A percentile compares a stretch with the other conserved stretches of the same genome.
Conservation (phyloP, 2,797 vertebrate genomes). For the Rhinophrynus dorsalis region DNA sequence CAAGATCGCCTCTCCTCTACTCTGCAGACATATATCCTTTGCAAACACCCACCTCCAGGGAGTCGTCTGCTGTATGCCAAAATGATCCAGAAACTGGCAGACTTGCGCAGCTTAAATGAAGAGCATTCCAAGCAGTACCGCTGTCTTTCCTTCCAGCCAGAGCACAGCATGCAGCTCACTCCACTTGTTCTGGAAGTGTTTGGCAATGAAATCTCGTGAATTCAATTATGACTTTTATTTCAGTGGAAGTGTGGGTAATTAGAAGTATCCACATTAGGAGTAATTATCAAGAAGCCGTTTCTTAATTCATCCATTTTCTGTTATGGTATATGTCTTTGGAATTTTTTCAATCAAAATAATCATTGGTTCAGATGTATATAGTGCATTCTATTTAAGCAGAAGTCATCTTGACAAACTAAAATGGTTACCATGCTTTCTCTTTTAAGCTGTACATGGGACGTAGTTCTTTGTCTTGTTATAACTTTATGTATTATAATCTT, state of each 20-base stretch:
- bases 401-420: not conserved
- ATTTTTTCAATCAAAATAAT: slow-evolving; percentile 7
- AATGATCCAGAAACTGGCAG: slow-evolving; percentile 97
- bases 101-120: slow-evolving; percentile 93
- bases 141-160: slow-evolving; percentile 82
- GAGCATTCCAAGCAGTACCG: slow-evolving; percentile 96
- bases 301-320: slow-evolving; percentile 5
- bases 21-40: slow-evolving; percentile 81
- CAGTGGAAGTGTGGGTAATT: not conserved
- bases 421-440: slow-evolving; percentile 1
- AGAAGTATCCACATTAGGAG: not conserved
- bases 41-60: slow-evolving; percentile 78
- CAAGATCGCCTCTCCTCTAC: slow-evolving; percentile 87
- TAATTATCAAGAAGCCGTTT: not conserved
- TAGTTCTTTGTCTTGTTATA: slow-evolving; percentile 31
- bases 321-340: not conserved
- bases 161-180: slow-evolving; percentile 92
- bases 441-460: slow-evolving; percentile 1
- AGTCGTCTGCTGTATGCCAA: slow-evolving; percentile 89
- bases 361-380: slow-evolving; percentile 23
- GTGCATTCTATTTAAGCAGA: slow-evolving; percentile 12
- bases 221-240: slow-evolving; percentile 2
- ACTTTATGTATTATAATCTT: slow-evolving; percentile 41
- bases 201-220: slow-evolving; percentile 82
- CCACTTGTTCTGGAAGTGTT: slow-evolving; percentile 88